A percentile compares a stretch with the other conserved stretches of the same genome.
Evolutionary conservation across 1,140 invertebrate species (phyloP).

Genomic region (Leptinotarsa undecemlineata): DNA sequence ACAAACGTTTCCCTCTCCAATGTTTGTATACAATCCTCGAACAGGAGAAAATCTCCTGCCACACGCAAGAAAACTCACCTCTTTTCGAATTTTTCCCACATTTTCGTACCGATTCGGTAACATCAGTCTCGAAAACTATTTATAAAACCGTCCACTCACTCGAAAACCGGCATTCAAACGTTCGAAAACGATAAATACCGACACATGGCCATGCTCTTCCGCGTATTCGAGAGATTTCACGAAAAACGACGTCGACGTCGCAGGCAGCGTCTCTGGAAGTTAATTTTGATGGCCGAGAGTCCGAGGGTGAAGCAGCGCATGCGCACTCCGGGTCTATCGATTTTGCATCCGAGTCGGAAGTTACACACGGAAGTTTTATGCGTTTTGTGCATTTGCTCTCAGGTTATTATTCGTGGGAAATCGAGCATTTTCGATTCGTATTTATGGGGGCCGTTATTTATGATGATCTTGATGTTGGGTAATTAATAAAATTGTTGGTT

Average conservation of each 20-base stretch:
- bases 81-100: not conserved
- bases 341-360: conserved; percentile 14
- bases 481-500: conserved; percentile 6
- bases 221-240: conserved; percentile 10
- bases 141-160: not conserved
- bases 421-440: conserved; percentile 1
- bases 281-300: conserved; percentile 14
- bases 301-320: conserved; percentile 4
- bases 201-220: conserved; percentile 18
- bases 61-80: not conserved
- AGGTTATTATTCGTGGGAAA: not conserved
- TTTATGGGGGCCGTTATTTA: not conserved
- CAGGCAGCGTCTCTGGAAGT: conserved; percentile 18
- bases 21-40: too few relatives aligned
- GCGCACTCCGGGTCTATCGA: conserved; percentile 13
- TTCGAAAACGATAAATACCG: conserved; percentile 10
- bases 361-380: conserved; percentile 5
- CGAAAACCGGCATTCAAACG: conserved; percentile 1
- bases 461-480: not conserved
- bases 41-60: too few relatives aligned
- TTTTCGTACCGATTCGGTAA: not conserved
- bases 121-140: not conserved
- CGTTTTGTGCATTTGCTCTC: conserved; percentile 1
- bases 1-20: too few relatives aligned
- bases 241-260: conserved; percentile 14